A percentile compares a stretch with the other conserved stretches of the same genome.
These are phyloP conservation scores for Entomobrya multifasciata DNA, from an alignment of 2,888 invertebrate genomes.

Conservation along the genomic window DNA sequence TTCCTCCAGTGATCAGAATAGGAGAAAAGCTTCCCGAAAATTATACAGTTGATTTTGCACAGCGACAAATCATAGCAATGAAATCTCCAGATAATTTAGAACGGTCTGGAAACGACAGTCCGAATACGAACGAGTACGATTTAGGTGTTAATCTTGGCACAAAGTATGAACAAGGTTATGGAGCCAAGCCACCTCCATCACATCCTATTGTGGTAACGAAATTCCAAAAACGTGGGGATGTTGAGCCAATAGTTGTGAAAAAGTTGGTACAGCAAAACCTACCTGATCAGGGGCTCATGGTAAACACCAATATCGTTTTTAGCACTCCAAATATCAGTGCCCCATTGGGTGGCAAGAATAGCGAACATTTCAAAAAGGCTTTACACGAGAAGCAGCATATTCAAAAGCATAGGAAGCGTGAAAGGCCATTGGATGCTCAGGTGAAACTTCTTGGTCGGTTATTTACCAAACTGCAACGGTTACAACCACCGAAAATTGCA, in stretches of 20 bases:
- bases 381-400: conserved; percentile 51
- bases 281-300: conserved; percentile 61
- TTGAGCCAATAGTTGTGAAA: background rate
- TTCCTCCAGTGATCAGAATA: conserved; percentile 65
- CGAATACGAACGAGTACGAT: conserved; percentile 25
- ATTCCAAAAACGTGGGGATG: conserved; percentile 67
- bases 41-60: conserved; percentile 57
- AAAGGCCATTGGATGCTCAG: conserved; percentile 68
- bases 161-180: conserved; percentile 67
- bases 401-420: conserved; percentile 29
- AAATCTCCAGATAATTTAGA: conserved; percentile 68
- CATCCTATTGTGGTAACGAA: conserved; percentile 52
- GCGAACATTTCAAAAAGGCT: conserved; percentile 52
- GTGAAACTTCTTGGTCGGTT: conserved; percentile 72
- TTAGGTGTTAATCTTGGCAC: conserved; percentile 45
- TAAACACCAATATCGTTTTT: conserved; percentile 58
- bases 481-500: conserved; percentile 60
- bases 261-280: conserved; percentile 53
- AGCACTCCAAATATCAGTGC: conserved; percentile 70
- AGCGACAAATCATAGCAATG: conserved; percentile 61
- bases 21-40: conserved; percentile 61
- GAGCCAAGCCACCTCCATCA: conserved; percentile 43
- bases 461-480: conserved; percentile 68
- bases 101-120: conserved; percentile 46
- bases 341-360: conserved; percentile 64